Conservation (phyloP, 2,113 vertebrate species). For the Climacteris rufus region DNA sequence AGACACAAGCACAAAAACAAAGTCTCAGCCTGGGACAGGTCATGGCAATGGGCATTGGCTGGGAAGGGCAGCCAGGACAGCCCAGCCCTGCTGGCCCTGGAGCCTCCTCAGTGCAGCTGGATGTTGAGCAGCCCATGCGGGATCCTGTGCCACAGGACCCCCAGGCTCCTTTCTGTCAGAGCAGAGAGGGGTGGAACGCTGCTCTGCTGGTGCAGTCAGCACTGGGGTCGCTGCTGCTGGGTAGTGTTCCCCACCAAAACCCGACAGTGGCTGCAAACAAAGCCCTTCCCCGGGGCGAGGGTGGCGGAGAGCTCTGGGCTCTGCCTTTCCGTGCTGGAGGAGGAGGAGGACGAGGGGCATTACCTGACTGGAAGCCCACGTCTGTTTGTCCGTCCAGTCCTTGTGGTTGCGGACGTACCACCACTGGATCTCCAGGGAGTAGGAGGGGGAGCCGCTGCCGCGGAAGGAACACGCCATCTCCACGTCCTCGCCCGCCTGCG, state of each 20-base stretch:
- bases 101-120: neutral
- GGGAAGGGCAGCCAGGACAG: neutral
- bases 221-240: accelerated
- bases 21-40: neutral
- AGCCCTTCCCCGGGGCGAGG: accelerated
- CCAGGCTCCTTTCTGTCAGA: neutral
- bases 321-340: neutral
- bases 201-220: accelerated
- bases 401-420: slow-evolving; percentile 88
- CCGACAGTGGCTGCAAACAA: neutral
- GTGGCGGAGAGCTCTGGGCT: neutral
- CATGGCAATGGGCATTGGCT: neutral
- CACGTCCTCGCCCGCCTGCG: slow-evolving; percentile 86
- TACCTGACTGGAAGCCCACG: slow-evolving; percentile 82
- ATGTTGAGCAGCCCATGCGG: accelerated
- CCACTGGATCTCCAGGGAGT: slow-evolving; percentile 98
- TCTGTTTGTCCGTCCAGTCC: slow-evolving; percentile 81
- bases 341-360: neutral
- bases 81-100: accelerated
- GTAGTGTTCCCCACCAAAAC: neutral
- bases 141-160: neutral
- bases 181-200: neutral
- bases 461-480: slow-evolving; percentile 98
- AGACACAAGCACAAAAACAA: neutral
- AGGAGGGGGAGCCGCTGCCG: slow-evolving; percentile 86